Evolutionary conservation across 2,888 invertebrate species (phyloP), one percentile per base, ranked within the genome.

Genomic region (Calameuta idolon): DNA sequence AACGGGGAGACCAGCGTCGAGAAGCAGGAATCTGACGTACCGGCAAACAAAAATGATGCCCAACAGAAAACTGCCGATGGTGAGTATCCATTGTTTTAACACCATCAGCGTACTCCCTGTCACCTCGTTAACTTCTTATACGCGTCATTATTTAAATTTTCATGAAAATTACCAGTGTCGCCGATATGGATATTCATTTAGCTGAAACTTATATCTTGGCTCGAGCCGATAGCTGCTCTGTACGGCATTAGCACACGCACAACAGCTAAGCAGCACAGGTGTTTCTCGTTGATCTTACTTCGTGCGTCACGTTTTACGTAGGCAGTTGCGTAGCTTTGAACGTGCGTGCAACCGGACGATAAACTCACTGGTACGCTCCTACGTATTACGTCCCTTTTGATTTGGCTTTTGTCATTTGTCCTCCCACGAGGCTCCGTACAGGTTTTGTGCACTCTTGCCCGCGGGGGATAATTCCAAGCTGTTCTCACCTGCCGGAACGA

Each of bases 1-100:
- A 90, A 91, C 78, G 90, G 90, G 69, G 90, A 90, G 34, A 83
- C 84, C 0, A 82, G 82, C 34, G 82, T 79, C 4, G 91, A 90
- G 15, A 90, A 88, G 73, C 76, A 82, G 1, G 88, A 89, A 31
- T 30, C 85, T n/a, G 87, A 82, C 11, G 74, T 76, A 31, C 15
- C 55, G 23, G 78, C 81, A n/a, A 75, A 76, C n/a, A 87, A 87
- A 75, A 83, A 79, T 69, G 89, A 89, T 37, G 79, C 83, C 76
- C 85, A 82, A 76, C 87, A 86, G 71, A 89, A 90, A 79, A 75
- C 82, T 11, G 79, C 82, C 0, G 90, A 90, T 76, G 87, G 90
- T 90, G 80, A 89, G 89, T 88, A 11, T 75, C 77, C 30, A 30
- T 34, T 71, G 5, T 71, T 1, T 15, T n/a, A 23, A 23, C 35